A percentile compares a stretch with the other conserved stretches of the same genome.
Conservation (phyloP, 1,140 invertebrate species). For the Bombyx mori region DNA sequence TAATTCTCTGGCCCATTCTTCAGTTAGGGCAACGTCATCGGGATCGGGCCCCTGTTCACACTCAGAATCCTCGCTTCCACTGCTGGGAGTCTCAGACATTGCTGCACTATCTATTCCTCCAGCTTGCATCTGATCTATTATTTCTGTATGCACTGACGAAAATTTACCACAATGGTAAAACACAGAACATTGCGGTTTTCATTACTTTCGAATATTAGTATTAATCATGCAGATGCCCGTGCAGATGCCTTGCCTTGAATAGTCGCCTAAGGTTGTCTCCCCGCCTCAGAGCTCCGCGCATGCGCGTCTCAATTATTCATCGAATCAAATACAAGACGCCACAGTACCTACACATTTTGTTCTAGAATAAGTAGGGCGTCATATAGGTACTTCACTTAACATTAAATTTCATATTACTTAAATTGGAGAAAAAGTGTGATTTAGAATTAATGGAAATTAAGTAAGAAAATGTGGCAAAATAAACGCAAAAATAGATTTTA, state of each 20-base stretch:
- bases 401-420: too few species aligned
- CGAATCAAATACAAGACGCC: slow-evolving; percentile 7
- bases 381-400: too few species aligned
- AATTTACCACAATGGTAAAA: too few species aligned
- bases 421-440: too few species aligned
- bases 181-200: too few species aligned
- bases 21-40: slow-evolving; percentile 49
- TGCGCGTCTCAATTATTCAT: slow-evolving; percentile 67
- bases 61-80: slow-evolving; percentile 58
- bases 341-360: too few species aligned
- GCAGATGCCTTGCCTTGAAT: not conserved
- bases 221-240: not conserved
- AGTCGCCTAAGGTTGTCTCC: slow-evolving; percentile 8
- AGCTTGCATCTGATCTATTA: slow-evolving; percentile 39
- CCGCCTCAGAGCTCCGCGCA: slow-evolving; percentile 31
- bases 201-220: too few species aligned
- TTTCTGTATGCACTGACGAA: too few species aligned
- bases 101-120: slow-evolving; percentile 45
- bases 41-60: slow-evolving; percentile 42
- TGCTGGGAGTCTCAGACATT: slow-evolving; percentile 55
- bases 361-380: too few species aligned
- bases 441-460: too few species aligned
- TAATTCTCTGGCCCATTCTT: slow-evolving; percentile 58
- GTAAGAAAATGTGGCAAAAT: too few species aligned
- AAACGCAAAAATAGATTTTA: too few species aligned